Evolutionary conservation across 2,888 invertebrate species (phyloP), one percentile per base, ranked within the genome.

Genomic region (Masnerella sp.): DNA sequence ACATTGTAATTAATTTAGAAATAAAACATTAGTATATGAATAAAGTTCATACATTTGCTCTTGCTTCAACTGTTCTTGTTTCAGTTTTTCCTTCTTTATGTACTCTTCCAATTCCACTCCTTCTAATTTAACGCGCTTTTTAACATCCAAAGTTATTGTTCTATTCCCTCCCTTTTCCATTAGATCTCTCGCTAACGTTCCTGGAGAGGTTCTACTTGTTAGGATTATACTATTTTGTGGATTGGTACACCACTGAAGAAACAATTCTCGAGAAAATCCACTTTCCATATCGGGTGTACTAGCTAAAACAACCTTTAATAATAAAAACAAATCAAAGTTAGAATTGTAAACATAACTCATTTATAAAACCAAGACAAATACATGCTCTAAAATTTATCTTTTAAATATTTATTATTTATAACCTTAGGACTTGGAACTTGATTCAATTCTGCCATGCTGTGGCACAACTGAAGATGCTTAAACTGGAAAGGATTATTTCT

Each of bases 401-500:
- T 22, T 25, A 34, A 30, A 30, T 30, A 22, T n/a, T n/a, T n/a
- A n/a, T n/a, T n/a, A n/a, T 20, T 18, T 51, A 0, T 58, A 83
- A 91, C 92, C 89, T 96, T 96, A 2, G 97, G 96, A 80, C 95
- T 96, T 0, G 96, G 93, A 0, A 98, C 93, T 85, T 95, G 91
- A 67, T 90, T 90, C 28, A 99, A 90, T 83, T 99, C 99, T 0
- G 91, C 92, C 74, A 98, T 91, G 67, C 94, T 96, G 87, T 99
- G 99, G 82, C 98, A 98, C 5, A 99, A 89, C 80, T 97, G 96
- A 49, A 99, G 89, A 88, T 98, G 96, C 75, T 95, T 95, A 75
- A 99, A 95, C 58, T 96, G 96, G 87, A 98, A 99, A 0, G 99
- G 99, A 89, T 98, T 98, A 81, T 95, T 95, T 61, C 97, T 91